phyloP scores from a whole-genome alignment of 2,797 vertebrate species.

The Valencia hispanica region DNA sequence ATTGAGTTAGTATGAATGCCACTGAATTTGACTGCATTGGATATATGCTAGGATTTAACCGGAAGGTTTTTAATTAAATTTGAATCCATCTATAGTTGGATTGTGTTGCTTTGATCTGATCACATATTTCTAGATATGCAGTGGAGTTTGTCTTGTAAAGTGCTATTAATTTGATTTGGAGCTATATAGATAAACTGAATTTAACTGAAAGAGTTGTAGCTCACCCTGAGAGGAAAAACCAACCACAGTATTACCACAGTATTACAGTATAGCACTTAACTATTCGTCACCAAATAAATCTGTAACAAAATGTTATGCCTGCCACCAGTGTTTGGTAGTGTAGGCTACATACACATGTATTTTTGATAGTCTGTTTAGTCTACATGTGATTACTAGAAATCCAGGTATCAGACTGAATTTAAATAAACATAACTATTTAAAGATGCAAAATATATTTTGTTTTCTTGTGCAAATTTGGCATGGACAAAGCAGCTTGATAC shows the following conservation, averaged over 20 bases:
- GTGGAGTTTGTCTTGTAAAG: neutral
- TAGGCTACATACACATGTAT: neutral
- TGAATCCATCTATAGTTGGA: neutral
- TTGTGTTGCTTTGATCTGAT: neutral
- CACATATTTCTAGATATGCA: neutral
- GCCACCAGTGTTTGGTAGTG: neutral
- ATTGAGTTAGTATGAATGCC: neutral
- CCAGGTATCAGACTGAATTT: conserved; percentile 1
- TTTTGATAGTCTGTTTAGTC: neutral
- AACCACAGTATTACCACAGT: neutral
- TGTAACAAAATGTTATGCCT: conserved; percentile 2
- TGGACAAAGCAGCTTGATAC: conserved; percentile 22
- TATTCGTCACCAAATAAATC: neutral
- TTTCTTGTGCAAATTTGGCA: conserved; percentile 25
- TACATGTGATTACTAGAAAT: neutral
- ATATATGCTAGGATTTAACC: neutral
- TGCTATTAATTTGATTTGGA: neutral
- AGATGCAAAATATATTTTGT: neutral
- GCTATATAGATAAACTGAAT: neutral
- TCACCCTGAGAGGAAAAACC: neutral
- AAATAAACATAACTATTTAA: conserved; percentile 18
- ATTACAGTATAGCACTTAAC: neutral
- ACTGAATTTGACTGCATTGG: neutral
- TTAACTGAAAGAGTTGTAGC: neutral
- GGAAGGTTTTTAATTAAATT: neutral